Percentiles rank a stretch among this genome's conserved stretches.
These are phyloP conservation scores for Anoura caudifer DNA, from an alignment of 2,113 vertebrate genomes.

Conservation along the genomic window DNA sequence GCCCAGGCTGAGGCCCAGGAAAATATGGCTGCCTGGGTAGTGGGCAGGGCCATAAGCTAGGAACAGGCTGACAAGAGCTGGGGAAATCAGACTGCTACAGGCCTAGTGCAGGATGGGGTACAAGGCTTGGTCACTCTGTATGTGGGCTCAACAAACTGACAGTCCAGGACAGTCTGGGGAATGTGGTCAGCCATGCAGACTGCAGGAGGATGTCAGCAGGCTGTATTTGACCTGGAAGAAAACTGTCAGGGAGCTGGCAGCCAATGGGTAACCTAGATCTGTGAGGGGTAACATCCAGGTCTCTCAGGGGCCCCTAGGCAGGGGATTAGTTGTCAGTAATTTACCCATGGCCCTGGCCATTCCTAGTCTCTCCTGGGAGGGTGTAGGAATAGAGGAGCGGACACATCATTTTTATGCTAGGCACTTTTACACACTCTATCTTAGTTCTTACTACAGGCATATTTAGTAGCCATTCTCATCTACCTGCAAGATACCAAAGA, in stretches of 20 bases:
- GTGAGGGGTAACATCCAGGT: not conserved
- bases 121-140: not conserved
- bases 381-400: not conserved
- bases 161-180: not conserved
- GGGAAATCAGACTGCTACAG: not conserved
- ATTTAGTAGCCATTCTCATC: not conserved
- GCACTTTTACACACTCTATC: not conserved
- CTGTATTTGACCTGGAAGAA: not conserved
- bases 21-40: not conserved
- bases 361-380: not conserved
- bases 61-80: not conserved
- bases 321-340: not conserved
- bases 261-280: not conserved
- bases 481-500: not conserved
- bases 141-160: not conserved
- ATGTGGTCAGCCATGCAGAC: not conserved
- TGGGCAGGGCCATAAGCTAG: not conserved
- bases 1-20: not conserved
- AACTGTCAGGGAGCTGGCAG: not conserved
- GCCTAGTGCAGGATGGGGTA: not conserved
- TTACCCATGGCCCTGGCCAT: not conserved
- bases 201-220: not conserved
- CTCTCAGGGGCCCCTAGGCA: not conserved
- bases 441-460: not conserved
- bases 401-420: not conserved